A percentile compares a stretch with the other conserved stretches of the same genome.
Evolutionary conservation across 1,140 invertebrate species (phyloP).

Genomic region (Himalopsyche phryganea): DNA sequence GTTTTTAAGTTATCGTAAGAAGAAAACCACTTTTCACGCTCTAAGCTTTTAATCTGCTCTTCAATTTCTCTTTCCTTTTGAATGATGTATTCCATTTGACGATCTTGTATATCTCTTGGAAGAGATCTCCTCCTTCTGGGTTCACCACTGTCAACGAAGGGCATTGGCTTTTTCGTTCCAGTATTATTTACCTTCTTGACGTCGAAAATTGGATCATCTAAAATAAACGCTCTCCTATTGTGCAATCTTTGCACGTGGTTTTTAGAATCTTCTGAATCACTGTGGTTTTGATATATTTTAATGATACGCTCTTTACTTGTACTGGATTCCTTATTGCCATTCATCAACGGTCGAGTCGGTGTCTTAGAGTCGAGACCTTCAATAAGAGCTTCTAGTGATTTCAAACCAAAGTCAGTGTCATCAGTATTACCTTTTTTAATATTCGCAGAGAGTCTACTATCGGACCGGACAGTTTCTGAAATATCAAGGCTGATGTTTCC

Average conservation of each 20-base stretch:
- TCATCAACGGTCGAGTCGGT: background rate
- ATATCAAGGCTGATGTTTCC: constrained; percentile 22
- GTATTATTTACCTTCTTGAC: constrained; percentile 19
- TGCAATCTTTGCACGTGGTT: constrained; percentile 17
- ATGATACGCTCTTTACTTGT: constrained; percentile 13
- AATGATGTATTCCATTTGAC: constrained; percentile 66
- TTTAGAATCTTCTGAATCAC: constrained; percentile 13
- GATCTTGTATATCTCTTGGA: constrained; percentile 63
- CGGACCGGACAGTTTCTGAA: constrained; percentile 6
- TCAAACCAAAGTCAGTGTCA: constrained; percentile 4
- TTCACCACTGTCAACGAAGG: constrained; percentile 25
- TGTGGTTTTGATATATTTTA: constrained; percentile 1
- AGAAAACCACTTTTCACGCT: constrained; percentile 52
- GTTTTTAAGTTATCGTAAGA: constrained; percentile 6
- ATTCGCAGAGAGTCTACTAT: constrained; percentile 14
- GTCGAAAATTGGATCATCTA: constrained; percentile 31
- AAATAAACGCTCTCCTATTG: constrained; percentile 27
- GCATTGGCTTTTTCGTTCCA: constrained; percentile 22
- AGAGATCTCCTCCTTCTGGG: constrained; percentile 54
- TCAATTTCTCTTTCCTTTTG: constrained; percentile 64
- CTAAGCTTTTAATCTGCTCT: constrained; percentile 56
- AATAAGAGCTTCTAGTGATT: background rate
- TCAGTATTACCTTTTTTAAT: constrained; percentile 13
- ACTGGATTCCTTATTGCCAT: constrained; percentile 1
- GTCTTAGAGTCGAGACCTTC: no score